Evolutionary conservation across 2,113 vertebrate genomes (phyloP).

Genomic region (Salvator merianae): DNA sequence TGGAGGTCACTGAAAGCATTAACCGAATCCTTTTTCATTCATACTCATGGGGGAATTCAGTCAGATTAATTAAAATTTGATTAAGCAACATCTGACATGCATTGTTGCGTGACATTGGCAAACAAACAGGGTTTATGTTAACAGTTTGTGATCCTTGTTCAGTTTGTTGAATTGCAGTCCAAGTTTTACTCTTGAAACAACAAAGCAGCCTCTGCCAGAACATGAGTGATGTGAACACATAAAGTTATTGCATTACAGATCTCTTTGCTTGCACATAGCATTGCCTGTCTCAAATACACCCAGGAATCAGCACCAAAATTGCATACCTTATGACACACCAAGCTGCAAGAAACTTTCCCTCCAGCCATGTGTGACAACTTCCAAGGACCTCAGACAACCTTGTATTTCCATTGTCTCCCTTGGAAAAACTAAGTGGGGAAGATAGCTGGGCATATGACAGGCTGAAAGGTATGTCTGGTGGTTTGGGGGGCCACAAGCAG

Average conservation of each 20-base stretch:
- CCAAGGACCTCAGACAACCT: not conserved
- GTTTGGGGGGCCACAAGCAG: too few species aligned
- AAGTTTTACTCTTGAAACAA: not conserved
- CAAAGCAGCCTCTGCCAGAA: not conserved
- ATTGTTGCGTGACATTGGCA: not conserved
- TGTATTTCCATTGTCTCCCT: not conserved
- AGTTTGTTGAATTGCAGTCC: not conserved
- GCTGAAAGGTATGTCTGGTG: not conserved
- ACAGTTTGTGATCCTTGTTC: not conserved
- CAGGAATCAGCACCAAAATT: not conserved
- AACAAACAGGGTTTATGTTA: not conserved
- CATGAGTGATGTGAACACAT: not conserved
- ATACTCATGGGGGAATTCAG: not conserved
- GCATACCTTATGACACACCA: not conserved
- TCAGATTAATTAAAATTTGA: slow-evolving; percentile 10
- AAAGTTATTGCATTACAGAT: not conserved
- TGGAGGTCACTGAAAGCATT: not conserved
- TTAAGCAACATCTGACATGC: slow-evolving; percentile 4
- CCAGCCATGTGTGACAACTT: not conserved
- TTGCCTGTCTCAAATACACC: not conserved
- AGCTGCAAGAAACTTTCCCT: not conserved
- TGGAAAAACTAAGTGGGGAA: too few species aligned
- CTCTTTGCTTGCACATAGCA: too few species aligned
- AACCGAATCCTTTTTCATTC: not conserved
- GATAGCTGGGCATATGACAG: not conserved